Evolutionary conservation across 2,113 vertebrate species (phyloP), one percentile per base, ranked within the genome.

Genomic region (Syrmaticus mikado): DNA sequence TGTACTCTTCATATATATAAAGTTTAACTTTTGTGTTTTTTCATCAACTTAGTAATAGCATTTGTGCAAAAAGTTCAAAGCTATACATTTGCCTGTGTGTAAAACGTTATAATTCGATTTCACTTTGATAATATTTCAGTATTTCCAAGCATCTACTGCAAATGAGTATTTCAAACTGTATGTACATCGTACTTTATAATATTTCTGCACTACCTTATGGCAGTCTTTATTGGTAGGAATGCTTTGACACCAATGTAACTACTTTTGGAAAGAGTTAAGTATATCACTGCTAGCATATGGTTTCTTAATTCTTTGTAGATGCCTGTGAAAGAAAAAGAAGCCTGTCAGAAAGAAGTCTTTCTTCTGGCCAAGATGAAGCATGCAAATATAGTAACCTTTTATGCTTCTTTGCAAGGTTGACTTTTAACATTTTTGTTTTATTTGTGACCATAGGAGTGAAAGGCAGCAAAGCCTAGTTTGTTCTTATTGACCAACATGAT

Each of bases 311-410:
- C 76, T 83, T 89, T 85, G 41, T 96, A 99, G 99, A 98, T 99
- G 98, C 97, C 98, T 50, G 60, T 70, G 22, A 98, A 95, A 92
- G 98, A 98, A 93, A 98, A 98, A 92, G 98, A 99, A 89, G 97
- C 97, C 11, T 98, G 99, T 28, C 92, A 97, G 88, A 98, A 99
- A 88, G 99, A 99, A 96, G 99, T 98, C 24, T 88, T 87, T 41
- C 97, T 99, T 83, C 96, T 99, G 89, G 98, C 98, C 13, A 98
- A 97, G 95, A 99, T 99, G 99, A 98, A 98, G n/a, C 99, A 99
- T 64, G 97, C 98, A 8, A 99, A 99, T 96, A 98, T 99, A 21
- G 98, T 99, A 24, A 74, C 97, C 22, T 99, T 99, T 97, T 98
- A 98, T 81, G 65, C 75, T 32, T 98, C 98, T 7, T 98, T 99